phyloP scores from a whole-genome alignment of 2,113 vertebrate species.

The Bettongia penicillata region DNA sequence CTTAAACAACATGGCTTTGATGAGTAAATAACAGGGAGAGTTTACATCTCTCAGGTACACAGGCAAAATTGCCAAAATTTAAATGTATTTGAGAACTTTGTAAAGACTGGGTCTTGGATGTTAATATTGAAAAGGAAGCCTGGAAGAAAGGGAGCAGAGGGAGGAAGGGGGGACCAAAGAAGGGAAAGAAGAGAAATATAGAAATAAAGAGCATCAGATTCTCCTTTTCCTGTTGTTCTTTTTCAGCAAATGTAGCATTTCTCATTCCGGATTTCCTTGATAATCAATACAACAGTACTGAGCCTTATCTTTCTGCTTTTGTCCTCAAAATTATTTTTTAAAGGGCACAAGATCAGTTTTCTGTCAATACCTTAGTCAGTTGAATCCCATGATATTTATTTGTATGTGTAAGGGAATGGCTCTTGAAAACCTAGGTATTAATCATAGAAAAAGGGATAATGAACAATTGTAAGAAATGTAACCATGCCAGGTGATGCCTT shows the following conservation, averaged over 20 bases:
- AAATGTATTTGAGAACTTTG: slow-evolving; percentile 1
- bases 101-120: slow-evolving; percentile 1
- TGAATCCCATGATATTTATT: background rate
- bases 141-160: background rate
- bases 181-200: background rate
- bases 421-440: background rate
- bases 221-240: background rate
- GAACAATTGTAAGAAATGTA: background rate
- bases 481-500: background rate
- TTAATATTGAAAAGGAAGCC: background rate
- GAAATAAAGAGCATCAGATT: background rate
- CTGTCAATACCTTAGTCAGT: too few relatives aligned
- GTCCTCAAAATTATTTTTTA: background rate
- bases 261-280: background rate
- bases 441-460: background rate
- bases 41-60: background rate
- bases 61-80: slow-evolving; percentile 46
- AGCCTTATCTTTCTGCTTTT: background rate
- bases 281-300: background rate
- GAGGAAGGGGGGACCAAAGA: background rate
- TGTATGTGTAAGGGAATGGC: background rate
- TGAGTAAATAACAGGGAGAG: slow-evolving; percentile 55
- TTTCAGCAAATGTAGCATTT: background rate
- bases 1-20: slow-evolving; percentile 28
- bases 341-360: background rate